These are phyloP conservation scores for Osmerus mordax DNA, from an alignment of 2,113 vertebrate genomes.

Conservation along the genomic window DNA sequence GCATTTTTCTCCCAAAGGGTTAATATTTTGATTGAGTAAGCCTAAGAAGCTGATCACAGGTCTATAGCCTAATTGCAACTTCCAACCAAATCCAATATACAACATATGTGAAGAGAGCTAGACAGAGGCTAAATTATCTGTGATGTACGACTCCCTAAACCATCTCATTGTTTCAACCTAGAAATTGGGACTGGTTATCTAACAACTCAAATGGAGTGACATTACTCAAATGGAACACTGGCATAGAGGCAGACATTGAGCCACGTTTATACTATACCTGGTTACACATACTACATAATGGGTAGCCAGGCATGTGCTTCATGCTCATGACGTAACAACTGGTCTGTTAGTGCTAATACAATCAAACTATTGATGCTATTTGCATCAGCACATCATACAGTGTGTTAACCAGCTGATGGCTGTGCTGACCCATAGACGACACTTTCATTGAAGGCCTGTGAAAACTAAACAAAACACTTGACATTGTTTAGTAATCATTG, in stretches of 20 bases:
- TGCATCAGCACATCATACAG: background rate
- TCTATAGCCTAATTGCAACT: conserved; percentile 31
- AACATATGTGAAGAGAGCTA: conserved; percentile 10
- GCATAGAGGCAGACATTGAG: no score
- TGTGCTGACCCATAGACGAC: background rate
- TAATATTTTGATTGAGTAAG: background rate
- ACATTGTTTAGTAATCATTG: no score
- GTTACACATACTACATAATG: no score
- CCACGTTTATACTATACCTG: no score
- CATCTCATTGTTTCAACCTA: background rate
- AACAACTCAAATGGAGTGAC: no score
- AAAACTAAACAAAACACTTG: no score
- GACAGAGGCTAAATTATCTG: conserved; percentile 8
- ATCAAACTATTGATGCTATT: background rate
- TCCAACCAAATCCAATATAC: background rate
- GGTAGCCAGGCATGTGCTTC: no score
- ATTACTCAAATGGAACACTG: no score
- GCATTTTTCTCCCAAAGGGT: background rate
- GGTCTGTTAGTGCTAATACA: background rate
- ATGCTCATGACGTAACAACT: no score
- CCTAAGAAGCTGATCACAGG: conserved; percentile 1
- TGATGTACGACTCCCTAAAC: conserved; percentile 5
- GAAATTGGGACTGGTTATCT: no score
- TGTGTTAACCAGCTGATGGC: no score
- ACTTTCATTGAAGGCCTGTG: background rate